Conservation (phyloP, 1,140 invertebrate species). For the Antheraea pernyi region DNA sequence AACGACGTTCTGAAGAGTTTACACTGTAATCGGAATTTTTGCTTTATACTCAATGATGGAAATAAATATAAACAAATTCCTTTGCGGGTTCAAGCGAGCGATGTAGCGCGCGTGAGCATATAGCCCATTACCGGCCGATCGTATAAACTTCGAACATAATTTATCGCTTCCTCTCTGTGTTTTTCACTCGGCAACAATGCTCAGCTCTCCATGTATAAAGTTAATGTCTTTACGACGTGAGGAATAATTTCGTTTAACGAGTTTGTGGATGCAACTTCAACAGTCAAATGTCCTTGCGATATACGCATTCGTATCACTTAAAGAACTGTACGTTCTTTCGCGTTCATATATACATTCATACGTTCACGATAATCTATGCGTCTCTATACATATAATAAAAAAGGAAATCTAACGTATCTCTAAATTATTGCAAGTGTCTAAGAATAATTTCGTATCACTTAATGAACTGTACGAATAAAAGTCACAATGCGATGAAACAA, state of each 20-base stretch:
- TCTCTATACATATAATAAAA: too few species aligned
- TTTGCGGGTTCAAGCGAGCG: slow-evolving; percentile 12
- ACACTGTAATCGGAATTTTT: neutral
- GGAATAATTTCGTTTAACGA: slow-evolving; percentile 54
- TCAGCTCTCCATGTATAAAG: slow-evolving; percentile 41
- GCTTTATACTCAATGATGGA: neutral
- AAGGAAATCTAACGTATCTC: too few species aligned
- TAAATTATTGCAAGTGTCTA: too few species aligned
- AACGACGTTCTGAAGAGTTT: too few species aligned
- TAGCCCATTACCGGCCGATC: slow-evolving; percentile 58
- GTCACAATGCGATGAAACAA: too few species aligned
- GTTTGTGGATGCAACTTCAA: slow-evolving; percentile 22
- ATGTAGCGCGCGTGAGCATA: slow-evolving; percentile 32
- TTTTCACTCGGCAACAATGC: slow-evolving; percentile 67
- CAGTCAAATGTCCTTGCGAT: slow-evolving; percentile 15
- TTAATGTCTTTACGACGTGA: slow-evolving; percentile 64
- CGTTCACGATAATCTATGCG: too few species aligned
- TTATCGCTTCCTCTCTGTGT: slow-evolving; percentile 73
- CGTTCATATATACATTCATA: too few species aligned
- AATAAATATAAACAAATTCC: slow-evolving; percentile 18
- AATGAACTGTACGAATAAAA: too few species aligned
- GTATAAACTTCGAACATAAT: slow-evolving; percentile 74
- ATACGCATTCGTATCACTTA: neutral
- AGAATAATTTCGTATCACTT: neutral
- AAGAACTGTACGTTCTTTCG: too few species aligned